Base-by-base conservation (phyloP, 2,888 invertebrate genomes). In the Meliscaeva auricollis region DNA sequence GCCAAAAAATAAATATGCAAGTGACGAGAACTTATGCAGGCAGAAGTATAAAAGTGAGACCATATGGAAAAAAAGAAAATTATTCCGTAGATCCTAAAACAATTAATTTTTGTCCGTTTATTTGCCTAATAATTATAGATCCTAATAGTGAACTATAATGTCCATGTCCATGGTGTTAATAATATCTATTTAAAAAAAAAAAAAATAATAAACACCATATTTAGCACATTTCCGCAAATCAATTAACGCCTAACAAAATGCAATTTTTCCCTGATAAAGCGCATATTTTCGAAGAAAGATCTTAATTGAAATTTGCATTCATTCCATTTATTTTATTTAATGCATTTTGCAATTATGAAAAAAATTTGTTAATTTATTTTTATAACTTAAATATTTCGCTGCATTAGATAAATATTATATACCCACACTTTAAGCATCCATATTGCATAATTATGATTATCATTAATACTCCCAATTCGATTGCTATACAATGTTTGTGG, bases 331-430 rank as follows among this genome's bases (percentile, higher is more conserved):
- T 17, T 15, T n/a, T 32, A 64, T 54, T 74, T 74, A 54, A 64
- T 52, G 46, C 30, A 17, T 48, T 75, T 75, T 58, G 46, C 50
- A 50, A 48, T 15, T 35, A 56, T 68, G 38, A n/a, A 68, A 50
- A 60, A 60, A 52, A 38, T 69, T 76, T 68, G 69, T 68, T 52
- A 69, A 58, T 69, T 76, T 76, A 76, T 69, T 58, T 44, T 58
- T 62, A n/a, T n/a, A n/a, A n/a, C n/a, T 52, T 54, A 30, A 54
- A 54, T 38, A 38, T n/a, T n/a, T 30, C 26, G 48, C 48, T 68
- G 66, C 35, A 68, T 75, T 74, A 66, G 32, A 52, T 58, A 50
- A 58, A 60, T 60, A 20, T n/a, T 8, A 48, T 0, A 41, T 4
- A n/a, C n/a, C 5, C 4, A 41, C 2, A 26, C 26, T 26, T 26